Base-by-base conservation (phyloP, 1,140 invertebrate species). In the Varroa destructor region DNA sequence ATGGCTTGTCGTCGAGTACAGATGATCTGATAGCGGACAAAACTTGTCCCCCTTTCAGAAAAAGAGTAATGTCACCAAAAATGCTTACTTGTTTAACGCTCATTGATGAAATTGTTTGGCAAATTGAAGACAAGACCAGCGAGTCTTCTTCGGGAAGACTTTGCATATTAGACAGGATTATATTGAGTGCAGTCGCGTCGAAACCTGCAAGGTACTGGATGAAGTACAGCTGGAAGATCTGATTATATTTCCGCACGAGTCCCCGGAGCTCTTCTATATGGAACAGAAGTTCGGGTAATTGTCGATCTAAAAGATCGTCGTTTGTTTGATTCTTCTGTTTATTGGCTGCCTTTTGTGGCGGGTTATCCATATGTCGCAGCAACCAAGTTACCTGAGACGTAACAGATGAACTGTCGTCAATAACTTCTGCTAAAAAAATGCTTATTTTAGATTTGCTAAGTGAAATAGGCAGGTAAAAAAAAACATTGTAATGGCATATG, bases 181-280 rank as follows among this genome's bases (percentile, higher is more conserved):
- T 87, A 79, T 93, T 91, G 0, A 98, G 80, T 72, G 89, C 87
- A 37, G 93, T 88, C 51, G 93, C 90, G 84, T 99, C 96, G 81
- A 91, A 97, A 8, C 93, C 91, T 46, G 89, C 87, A 51, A 99
- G 82, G 83, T 94, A 98, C 80, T 97, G 94, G 37, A 97, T 88
- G 81, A 97, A 98, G 81, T 99, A 99, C 73, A 93, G 84, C 80
- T 98, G 93, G 81, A 99, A 89, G 1, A 99, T 93, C 84, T 96
- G 90, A 76, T 89, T 92, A 79, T 97, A 95, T 79, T 96, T 96
- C 71, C 91, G 84, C 4, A 96, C 89, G 57, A 97, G 78, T 55
- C 83, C 83, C 79, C 93, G 84, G 42, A 99, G 80, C 81, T 99
- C 96, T 80, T 97, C 93, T 86, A 98, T 97, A 76, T 98, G 93